A percentile compares a stretch with the other conserved stretches of the same genome.
Evolutionary conservation across 1,140 invertebrate species (phyloP).

Genomic region (Nasonia longicornis): DNA sequence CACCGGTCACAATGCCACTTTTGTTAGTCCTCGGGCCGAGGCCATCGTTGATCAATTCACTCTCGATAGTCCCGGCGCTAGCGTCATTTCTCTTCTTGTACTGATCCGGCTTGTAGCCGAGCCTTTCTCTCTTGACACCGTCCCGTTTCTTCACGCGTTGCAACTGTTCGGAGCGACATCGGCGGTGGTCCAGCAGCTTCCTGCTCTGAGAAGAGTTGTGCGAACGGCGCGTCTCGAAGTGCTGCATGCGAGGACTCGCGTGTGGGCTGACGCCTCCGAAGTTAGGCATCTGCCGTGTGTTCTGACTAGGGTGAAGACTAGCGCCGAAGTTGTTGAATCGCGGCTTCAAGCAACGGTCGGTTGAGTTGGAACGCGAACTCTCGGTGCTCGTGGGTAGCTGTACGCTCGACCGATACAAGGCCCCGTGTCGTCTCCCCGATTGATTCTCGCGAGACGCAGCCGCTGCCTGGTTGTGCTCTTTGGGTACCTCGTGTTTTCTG

Average conservation of each 20-base stretch:
- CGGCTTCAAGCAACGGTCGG: constrained; percentile 58
- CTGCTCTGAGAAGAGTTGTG: constrained; percentile 53
- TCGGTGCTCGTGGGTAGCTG: constrained; percentile 57
- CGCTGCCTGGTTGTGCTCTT: not conserved
- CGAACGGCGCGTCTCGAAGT: constrained; percentile 56
- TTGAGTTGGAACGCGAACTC: constrained; percentile 66
- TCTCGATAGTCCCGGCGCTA: constrained; percentile 33
- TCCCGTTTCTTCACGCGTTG: constrained; percentile 59
- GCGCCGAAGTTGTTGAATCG: constrained; percentile 60
- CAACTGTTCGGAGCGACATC: constrained; percentile 63
- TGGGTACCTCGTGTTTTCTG: constrained; percentile 55
- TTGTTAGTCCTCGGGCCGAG: constrained; percentile 65
- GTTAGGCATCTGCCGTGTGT: constrained; percentile 65
- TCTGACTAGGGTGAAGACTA: constrained; percentile 65
- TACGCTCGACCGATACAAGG: not conserved
- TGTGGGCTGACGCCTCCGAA: constrained; percentile 65
- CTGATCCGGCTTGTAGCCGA: constrained; percentile 49
- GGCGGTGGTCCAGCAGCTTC: constrained; percentile 62
- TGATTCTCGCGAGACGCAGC: not conserved
- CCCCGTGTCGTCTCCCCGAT: not conserved
- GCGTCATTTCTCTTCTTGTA: constrained; percentile 49
- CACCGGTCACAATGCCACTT: constrained; percentile 57
- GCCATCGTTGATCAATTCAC: constrained; percentile 61
- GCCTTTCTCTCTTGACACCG: constrained; percentile 50
- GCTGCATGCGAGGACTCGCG: constrained; percentile 63